Percentiles rank a stretch among this genome's conserved stretches.
Evolutionary conservation across 1,140 invertebrate genomes (phyloP).

Genomic region (Caerostris darwini): DNA sequence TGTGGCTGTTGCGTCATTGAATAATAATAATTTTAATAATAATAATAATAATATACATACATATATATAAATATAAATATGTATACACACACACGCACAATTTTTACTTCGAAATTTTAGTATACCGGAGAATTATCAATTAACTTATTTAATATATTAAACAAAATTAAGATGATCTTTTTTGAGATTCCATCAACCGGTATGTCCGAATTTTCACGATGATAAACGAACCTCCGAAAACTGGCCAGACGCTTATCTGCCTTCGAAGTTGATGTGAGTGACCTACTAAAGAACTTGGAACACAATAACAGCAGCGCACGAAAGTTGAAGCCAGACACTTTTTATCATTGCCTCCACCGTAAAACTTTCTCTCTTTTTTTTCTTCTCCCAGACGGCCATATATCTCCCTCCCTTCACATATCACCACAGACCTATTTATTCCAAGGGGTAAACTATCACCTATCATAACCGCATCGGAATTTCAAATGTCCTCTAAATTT

Average conservation of each 20-base stretch:
- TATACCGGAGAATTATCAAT: not conserved
- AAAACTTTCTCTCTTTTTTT: not conserved
- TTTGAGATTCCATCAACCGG: too few species aligned
- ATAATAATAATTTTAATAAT: not conserved
- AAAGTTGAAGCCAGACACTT: not conserved
- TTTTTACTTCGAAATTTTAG: not conserved
- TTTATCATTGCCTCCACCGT: not conserved
- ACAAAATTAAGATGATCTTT: not conserved
- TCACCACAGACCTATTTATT: slow-evolving; percentile 21
- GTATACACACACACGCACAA: not conserved
- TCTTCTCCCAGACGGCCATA: not conserved
- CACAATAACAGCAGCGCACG: not conserved
- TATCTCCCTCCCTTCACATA: not conserved
- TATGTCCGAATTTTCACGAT: too few species aligned
- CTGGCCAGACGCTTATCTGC: too few species aligned
- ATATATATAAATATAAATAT: not conserved
- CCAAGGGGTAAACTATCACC: not conserved
- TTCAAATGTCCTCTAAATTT: slow-evolving; percentile 20
- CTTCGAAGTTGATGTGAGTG: not conserved
- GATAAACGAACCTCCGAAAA: too few species aligned
- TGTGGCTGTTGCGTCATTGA: too few species aligned
- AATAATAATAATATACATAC: not conserved
- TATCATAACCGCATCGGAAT: not conserved
- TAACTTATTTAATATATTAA: not conserved
- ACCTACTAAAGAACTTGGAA: not conserved